Percentiles rank a stretch among this genome's conserved stretches.
Conservation (phyloP, 2,113 vertebrate species). For the Pelmatolapia mariae region DNA sequence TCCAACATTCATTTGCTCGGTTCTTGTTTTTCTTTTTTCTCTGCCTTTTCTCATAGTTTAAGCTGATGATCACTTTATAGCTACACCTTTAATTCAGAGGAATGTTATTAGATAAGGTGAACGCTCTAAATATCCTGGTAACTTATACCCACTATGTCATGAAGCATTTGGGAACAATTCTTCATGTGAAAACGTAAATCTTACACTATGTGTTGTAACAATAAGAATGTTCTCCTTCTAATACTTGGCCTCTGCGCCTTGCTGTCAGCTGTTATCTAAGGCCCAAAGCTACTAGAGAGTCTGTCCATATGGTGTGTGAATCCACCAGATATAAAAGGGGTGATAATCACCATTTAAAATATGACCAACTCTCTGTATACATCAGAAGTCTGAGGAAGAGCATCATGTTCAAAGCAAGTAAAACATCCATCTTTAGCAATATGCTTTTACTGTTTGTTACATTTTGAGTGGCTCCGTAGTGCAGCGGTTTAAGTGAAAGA, state of each 20-base stretch:
- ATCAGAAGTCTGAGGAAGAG: neutral
- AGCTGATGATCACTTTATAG: neutral
- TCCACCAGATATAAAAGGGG: neutral
- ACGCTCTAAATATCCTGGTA: rapidly evolving
- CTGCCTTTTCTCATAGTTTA: neutral
- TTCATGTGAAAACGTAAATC: neutral
- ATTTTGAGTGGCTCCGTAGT: rapidly evolving
- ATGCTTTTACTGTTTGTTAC: neutral
- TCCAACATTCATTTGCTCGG: neutral
- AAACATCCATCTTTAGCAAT: neutral
- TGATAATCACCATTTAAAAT: neutral
- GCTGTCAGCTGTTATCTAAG: neutral
- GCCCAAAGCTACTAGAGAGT: neutral
- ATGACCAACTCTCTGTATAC: neutral
- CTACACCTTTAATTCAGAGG: neutral
- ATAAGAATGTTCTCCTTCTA: neutral
- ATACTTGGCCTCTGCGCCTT: neutral
- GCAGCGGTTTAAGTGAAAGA: neutral
- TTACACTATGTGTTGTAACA: neutral
- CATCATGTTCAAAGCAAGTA: neutral
- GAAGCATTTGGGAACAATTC: neutral
- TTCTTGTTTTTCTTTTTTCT: neutral
- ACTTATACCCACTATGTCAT: neutral
- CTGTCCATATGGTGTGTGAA: neutral
- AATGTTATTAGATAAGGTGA: neutral